phyloP scores from a whole-genome alignment of 2,797 vertebrate species.

The Coccyzus lansbergi region DNA sequence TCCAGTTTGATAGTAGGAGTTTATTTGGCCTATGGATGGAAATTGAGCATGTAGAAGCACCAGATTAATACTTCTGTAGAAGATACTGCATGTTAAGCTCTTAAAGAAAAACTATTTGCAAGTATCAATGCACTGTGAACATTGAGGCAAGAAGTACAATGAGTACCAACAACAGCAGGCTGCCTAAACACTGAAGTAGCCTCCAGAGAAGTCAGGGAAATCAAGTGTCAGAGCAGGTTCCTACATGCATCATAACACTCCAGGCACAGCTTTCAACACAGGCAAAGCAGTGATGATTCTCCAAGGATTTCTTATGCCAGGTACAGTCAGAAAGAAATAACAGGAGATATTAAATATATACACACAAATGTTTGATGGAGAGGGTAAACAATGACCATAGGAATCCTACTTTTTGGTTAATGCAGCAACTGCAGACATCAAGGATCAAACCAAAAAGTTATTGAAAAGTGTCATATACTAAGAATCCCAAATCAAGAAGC shows the following conservation, averaged over 20 bases:
- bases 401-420: neutral
- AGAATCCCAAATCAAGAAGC: neutral
- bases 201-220: slow-evolving; percentile 4
- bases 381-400: neutral
- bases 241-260: neutral
- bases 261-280: neutral
- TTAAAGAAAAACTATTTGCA: neutral
- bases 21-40: neutral
- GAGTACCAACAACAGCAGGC: neutral
- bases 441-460: neutral
- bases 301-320: neutral
- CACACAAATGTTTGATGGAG: neutral
- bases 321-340: neutral
- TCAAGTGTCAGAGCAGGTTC: slow-evolving; percentile 2
- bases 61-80: neutral
- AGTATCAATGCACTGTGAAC: neutral
- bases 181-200: neutral
- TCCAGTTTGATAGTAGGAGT: neutral
- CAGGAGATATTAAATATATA: neutral
- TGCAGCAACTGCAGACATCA: neutral
- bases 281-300: neutral
- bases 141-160: neutral
- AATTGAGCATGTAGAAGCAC: neutral
- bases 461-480: neutral
- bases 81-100: neutral